Base-by-base conservation (phyloP, 2,797 vertebrate genomes). In the Rousettus madagascariensis region DNA sequence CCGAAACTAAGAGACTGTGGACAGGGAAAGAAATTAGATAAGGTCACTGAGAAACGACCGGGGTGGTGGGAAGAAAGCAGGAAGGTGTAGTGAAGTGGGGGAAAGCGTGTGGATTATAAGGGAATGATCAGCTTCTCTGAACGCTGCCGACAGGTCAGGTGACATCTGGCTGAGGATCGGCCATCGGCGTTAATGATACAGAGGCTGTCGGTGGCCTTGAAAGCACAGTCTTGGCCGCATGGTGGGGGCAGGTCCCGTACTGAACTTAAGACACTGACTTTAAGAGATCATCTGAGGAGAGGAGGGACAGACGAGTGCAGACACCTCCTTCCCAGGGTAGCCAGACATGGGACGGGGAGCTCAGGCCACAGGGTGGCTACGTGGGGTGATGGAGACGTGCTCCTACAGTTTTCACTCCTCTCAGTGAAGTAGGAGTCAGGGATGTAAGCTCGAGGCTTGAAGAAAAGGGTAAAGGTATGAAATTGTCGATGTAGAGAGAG, bases 71-170 rank as follows among this genome's bases (percentile, higher is more conserved):
- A 78, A 71, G 53, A 59, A n/a, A 61, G 43, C 26, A 79, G 69
- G 43, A 24, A 83, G 71, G 19, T 17, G 15, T 61, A 75, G 36
- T 10, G 5, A 65, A 89, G 43, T 15, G 1, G 6, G 7, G 11
- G 30, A 65, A 0, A 0, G 19, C 10, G 2, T 33, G 10, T 89
- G 82, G 26, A 77, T 49, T 46, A 26, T 33, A 20, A 22, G n/a
- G 10, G 33, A 80, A 49, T 11, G 11, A 30, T 19, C 28, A 19
- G 7, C 15, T 26, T 19, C n/a, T 17, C 8, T 4, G 33, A 28
- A 69, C 24, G 13, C 3, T 65, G 20, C 11, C 26, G 20, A 53
- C 8, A 83, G 30, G 4, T 78, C 8, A 30, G 65, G 30, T 19
- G 19, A 86, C 43, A 49, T 43, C 8, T 51, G 33, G 6, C 4